Evolutionary conservation across 2,797 vertebrate species (phyloP).

Genomic region (Psittacula echo): DNA sequence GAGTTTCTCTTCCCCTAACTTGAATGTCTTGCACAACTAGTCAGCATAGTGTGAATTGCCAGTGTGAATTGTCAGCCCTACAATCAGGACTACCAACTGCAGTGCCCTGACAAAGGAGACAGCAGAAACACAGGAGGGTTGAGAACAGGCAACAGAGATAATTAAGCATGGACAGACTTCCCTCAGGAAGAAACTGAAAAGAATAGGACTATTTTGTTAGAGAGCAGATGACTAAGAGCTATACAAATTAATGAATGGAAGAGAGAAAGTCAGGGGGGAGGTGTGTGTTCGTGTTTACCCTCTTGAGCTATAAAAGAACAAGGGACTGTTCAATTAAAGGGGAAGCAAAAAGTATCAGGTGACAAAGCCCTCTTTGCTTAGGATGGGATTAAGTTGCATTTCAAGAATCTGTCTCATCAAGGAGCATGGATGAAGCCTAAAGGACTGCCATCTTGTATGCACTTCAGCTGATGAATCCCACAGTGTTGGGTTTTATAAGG

Average conservation of each 20-base stretch:
- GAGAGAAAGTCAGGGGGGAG: not conserved
- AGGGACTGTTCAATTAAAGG: conserved; percentile 36
- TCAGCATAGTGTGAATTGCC: conserved; percentile 61
- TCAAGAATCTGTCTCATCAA: not conserved
- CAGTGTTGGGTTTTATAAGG: not conserved
- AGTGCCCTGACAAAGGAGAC: conserved; percentile 56
- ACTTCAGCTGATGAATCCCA: not conserved
- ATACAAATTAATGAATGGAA: conserved; percentile 64
- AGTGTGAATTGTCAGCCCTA: conserved; percentile 54
- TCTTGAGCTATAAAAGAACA: conserved; percentile 45
- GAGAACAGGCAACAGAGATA: conserved; percentile 53
- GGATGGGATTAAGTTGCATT: not conserved
- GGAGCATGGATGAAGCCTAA: not conserved
- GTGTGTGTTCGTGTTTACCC: conserved; percentile 30
- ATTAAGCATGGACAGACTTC: conserved; percentile 40
- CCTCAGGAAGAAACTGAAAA: conserved; percentile 64
- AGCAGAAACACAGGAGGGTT: conserved; percentile 43
- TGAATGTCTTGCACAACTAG: conserved; percentile 71
- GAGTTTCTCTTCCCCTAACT: conserved; percentile 69
- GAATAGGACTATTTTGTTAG: conserved; percentile 62
- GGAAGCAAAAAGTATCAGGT: conserved; percentile 29
- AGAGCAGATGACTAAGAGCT: conserved; percentile 60
- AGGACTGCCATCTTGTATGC: not conserved
- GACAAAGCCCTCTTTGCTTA: not conserved
- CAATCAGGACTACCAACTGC: conserved; percentile 61